Evolutionary conservation across 2,888 invertebrate genomes (phyloP).

Genomic region (Sinotaia quadrata): DNA sequence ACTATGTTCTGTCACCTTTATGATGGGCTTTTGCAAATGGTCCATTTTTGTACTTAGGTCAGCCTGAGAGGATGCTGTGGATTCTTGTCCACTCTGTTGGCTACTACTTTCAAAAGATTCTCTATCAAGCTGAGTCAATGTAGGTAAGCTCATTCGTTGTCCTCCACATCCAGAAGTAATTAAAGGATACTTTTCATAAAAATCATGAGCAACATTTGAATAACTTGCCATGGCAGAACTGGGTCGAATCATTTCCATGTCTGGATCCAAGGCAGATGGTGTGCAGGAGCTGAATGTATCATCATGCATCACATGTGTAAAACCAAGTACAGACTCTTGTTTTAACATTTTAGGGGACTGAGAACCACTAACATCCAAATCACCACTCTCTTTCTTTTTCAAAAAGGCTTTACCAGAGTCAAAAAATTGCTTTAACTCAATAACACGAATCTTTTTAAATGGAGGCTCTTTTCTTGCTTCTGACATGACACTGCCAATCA

Average conservation of each 20-base stretch:
- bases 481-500: constrained; percentile 12
- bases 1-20: constrained; percentile 96
- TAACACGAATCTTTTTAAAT: constrained; percentile 84
- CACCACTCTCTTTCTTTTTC: constrained; percentile 38
- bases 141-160: constrained; percentile 91
- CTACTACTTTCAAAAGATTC: constrained; percentile 55
- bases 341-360: constrained; percentile 28
- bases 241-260: constrained; percentile 41
- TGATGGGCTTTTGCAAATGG: constrained; percentile 80
- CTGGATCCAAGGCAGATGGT: constrained; percentile 37
- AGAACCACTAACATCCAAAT: constrained; percentile 34
- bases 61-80: constrained; percentile 54
- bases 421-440: constrained; percentile 90
- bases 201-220: constrained; percentile 28
- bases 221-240: constrained; percentile 43
- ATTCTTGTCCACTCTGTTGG: constrained; percentile 58
- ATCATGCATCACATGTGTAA: constrained; percentile 26
- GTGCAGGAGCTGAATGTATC: constrained; percentile 45
- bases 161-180: constrained; percentile 22
- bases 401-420: constrained; percentile 77
- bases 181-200: constrained; percentile 31
- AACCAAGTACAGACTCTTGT: constrained; percentile 5
- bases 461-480: constrained; percentile 62
- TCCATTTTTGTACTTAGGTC: constrained; percentile 37
- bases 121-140: constrained; percentile 75